Evolutionary conservation across 2,113 vertebrate genomes (phyloP), one percentile per base, ranked within the genome.

Genomic region (Trinectes maculatus): DNA sequence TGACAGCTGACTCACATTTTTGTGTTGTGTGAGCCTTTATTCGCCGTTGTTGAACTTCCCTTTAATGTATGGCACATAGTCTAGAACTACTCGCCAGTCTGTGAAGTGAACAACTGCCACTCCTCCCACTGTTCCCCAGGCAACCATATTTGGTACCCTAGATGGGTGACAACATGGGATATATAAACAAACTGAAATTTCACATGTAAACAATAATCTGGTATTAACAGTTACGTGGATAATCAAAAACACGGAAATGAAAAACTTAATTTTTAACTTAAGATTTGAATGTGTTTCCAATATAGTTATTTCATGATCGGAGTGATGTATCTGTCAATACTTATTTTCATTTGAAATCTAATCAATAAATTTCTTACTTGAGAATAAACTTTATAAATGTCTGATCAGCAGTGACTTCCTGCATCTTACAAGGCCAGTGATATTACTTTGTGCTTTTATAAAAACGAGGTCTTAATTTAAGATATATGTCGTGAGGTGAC

Each of bases 41-140:
- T 95, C 91, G 0, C 96, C 93, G 3, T 87, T 86, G 75, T 87
- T 94, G 62, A 93, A 98, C 69, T 98, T 99, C 54, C 95, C 94
- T 0, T 86, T 86, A 24, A 98, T 65, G 85, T 97, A 99, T 1
- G 97, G 97, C 11, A 98, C 95, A 15, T 95, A 96, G 57, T 96
- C 94, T n/a, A 99, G 91, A 55, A 99, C 13, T 65, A 98, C 66
- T 36, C 93, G 89, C 97, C 97, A 99, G 81, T 98, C 97, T 1
- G 97, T 96, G 74, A 90, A 77, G 93, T 96, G 93, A 42, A 98
- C 68, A 2, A 98, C 19, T 0, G 91, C 93, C 33, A 95, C 77
- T 0, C 91, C 72, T 0, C 91, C 95, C 8, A 94, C 94, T 0
- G 88, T 29, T 3, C 95, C 94, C 96, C 96, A 98, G 0, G 85